phyloP scores from a whole-genome alignment of 2,113 vertebrate genomes.

The Seriola aureovittata region DNA sequence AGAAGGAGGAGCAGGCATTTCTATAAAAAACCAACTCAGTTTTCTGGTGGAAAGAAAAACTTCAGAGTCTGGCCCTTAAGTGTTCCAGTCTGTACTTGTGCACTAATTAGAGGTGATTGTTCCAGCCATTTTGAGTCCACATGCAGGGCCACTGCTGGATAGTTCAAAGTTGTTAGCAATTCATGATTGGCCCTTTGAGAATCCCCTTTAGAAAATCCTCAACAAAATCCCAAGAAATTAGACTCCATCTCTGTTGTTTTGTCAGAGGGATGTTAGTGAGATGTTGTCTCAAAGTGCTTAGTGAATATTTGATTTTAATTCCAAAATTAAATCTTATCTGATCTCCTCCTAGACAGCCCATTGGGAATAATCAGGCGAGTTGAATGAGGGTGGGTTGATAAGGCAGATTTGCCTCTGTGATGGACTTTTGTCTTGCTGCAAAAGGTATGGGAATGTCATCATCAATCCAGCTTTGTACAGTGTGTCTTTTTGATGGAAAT shows the following conservation, averaged over 20 bases:
- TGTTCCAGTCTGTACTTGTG: slow-evolving; percentile 38
- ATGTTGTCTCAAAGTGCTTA: slow-evolving; percentile 58
- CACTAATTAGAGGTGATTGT: slow-evolving; percentile 60
- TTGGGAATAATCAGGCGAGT: slow-evolving; percentile 68
- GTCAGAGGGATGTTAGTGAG: slow-evolving; percentile 49
- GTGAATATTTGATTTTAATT: slow-evolving; percentile 65
- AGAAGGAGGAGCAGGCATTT: slow-evolving; percentile 40
- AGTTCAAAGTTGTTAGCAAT: slow-evolving; percentile 26
- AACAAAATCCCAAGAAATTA: slow-evolving; percentile 52
- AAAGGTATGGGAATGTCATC: slow-evolving; percentile 69
- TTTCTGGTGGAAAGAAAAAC: slow-evolving; percentile 23
- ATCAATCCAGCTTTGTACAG: slow-evolving; percentile 58
- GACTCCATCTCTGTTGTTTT: slow-evolving; percentile 33
- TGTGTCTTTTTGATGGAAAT: slow-evolving; percentile 32
- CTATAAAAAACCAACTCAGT: neutral
- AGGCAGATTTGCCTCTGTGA: slow-evolving; percentile 63
- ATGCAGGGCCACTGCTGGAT: slow-evolving; percentile 44
- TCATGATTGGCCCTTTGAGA: slow-evolving; percentile 53
- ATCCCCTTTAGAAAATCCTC: slow-evolving; percentile 35
- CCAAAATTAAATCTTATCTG: slow-evolving; percentile 60
- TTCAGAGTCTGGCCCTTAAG: slow-evolving; percentile 17
- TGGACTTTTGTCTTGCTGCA: slow-evolving; percentile 60
- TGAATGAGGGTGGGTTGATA: slow-evolving; percentile 58
- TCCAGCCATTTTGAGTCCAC: slow-evolving; percentile 50
- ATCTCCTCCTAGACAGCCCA: slow-evolving; percentile 79